Base-by-base conservation (phyloP, 2,797 vertebrate genomes). In the Chelon labrosus region DNA sequence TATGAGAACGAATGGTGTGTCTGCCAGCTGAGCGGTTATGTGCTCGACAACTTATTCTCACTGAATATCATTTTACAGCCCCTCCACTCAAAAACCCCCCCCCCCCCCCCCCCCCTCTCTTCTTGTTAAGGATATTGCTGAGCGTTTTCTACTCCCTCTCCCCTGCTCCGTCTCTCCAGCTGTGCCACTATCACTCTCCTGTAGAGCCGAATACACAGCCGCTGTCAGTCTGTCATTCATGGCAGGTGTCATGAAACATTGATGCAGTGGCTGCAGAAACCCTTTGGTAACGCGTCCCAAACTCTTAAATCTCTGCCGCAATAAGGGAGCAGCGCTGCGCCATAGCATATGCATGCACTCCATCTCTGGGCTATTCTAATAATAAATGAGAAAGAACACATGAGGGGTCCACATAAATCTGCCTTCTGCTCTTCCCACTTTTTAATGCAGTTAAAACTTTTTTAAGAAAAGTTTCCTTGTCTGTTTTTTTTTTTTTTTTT, bases 1-100 rank as follows among this genome's bases (percentile, higher is more conserved):
- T 84, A 86, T 88, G 85, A 87, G 87, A 85, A 89, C 83, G 67
- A 87, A 92, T 85, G 87, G 73, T n/a, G 46, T 73, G 60, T 67
- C 70, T 82, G 72, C 54, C n/a, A 55, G 67, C 59, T 13, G 49
- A 76, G 73, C 49, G 65, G 2, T 31, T 31, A 31, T 31, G 7
- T 31, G 31, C 12, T 54, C 1, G 0, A 63, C 44, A 70, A 65
- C 53, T 53, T 70, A 38, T 66, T 75, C 47, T 47, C 56, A 31
- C 31, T 31, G 31, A 31, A 31, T 31, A 31, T 31, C 31, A 31
- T 31, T 31, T 31, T 31, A 31, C 31, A 31, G 7, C 31, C 13
- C 59, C 25, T 61, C 22, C 22, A 22, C 3, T 22, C 1, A 22
- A 22, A 22, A 22, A 22, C 1, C 1, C 1, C 1, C 1, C 1